These are phyloP conservation scores for Dioctria linearis DNA, from an alignment of 2,888 invertebrate species.

Conservation along the genomic window DNA sequence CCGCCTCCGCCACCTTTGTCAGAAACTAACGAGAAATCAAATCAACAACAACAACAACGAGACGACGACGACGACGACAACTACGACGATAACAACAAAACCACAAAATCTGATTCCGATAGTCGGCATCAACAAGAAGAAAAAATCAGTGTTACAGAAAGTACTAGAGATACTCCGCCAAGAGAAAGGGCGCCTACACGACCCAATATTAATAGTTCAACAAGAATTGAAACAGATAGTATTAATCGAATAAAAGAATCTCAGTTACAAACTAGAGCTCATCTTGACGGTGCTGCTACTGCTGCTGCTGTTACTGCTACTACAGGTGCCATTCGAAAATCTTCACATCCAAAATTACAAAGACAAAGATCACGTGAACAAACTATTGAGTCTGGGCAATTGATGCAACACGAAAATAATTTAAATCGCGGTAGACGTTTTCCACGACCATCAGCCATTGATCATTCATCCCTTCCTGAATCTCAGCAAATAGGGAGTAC, in stretches of 20 bases:
- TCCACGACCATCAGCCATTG: slow-evolving; percentile 59
- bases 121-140: slow-evolving; percentile 62
- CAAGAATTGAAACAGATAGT: not conserved
- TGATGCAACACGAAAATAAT: slow-evolving; percentile 62
- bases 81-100: slow-evolving; percentile 37
- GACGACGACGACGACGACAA: not conserved
- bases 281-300: slow-evolving; percentile 57
- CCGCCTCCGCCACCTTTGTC: slow-evolving; percentile 23
- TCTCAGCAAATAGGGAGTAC: slow-evolving; percentile 5
- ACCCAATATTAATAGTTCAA: slow-evolving; percentile 59
- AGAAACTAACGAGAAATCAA: slow-evolving; percentile 24
- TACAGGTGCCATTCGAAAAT: slow-evolving; percentile 62
- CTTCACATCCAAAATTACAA: slow-evolving; percentile 25
- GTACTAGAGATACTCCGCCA: slow-evolving; percentile 69
- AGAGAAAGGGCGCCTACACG: slow-evolving; percentile 68
- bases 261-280: not conserved
- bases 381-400: slow-evolving; percentile 61
- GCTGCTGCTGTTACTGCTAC: too few species aligned
- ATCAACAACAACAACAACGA: not conserved
- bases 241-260: not conserved
- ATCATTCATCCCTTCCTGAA: slow-evolving; percentile 33
- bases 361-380: slow-evolving; percentile 58
- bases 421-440: slow-evolving; percentile 67
- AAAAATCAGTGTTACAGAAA: slow-evolving; percentile 67
- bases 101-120: slow-evolving; percentile 47